These are phyloP conservation scores for Triplophysa tibetana DNA, from an alignment of 2,113 vertebrate species.

Conservation along the genomic window DNA sequence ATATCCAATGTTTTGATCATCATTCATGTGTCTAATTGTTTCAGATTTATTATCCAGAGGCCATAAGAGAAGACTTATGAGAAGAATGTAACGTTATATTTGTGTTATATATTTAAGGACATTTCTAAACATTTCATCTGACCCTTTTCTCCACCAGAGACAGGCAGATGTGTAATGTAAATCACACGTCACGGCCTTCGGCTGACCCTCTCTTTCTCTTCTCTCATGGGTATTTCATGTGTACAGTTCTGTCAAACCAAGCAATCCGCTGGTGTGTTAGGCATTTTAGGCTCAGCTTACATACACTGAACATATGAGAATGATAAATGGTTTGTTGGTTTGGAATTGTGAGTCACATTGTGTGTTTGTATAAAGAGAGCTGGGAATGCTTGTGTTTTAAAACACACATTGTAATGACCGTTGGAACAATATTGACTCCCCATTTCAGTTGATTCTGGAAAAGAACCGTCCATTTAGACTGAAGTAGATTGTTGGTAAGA, in stretches of 20 bases:
- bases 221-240: constrained; percentile 4
- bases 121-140: constrained; percentile 6
- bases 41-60: not conserved
- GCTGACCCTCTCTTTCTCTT: not conserved
- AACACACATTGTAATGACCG: not conserved
- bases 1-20: too few species aligned
- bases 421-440: not conserved
- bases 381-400: not conserved
- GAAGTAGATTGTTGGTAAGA: not conserved
- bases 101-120: not conserved
- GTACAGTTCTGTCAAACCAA: not conserved
- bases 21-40: too few species aligned
- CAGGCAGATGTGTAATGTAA: constrained; percentile 20
- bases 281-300: not conserved
- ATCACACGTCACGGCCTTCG: not conserved
- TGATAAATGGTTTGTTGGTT: not conserved
- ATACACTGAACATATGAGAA: not conserved
- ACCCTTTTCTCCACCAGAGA: not conserved
- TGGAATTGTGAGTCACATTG: constrained; percentile 7
- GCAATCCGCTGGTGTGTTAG: not conserved
- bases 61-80: not conserved
- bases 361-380: not conserved
- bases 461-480: not conserved
- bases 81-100: not conserved
- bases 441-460: not conserved